Evolutionary conservation across 2,888 invertebrate species (phyloP).

Genomic region (Megaustenia siamemsis): DNA sequence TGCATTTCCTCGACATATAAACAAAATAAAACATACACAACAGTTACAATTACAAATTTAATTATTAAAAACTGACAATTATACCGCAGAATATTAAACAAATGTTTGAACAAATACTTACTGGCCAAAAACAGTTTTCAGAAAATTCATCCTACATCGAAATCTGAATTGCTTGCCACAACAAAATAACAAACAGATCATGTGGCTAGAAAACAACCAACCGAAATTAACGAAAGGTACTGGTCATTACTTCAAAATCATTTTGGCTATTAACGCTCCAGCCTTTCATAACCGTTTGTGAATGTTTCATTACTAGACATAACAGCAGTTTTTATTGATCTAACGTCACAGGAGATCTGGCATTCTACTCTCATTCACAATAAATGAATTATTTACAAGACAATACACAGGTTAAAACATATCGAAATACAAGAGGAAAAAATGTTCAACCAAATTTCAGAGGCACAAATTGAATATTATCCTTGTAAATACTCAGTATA

Average conservation of each 20-base stretch:
- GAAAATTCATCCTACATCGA: neutral
- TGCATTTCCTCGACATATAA: no score
- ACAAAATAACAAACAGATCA: neutral
- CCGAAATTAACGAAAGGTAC: neutral
- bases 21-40: no score
- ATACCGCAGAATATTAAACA: no score
- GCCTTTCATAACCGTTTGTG: no score
- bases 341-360: neutral
- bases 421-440: neutral
- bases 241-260: neutral
- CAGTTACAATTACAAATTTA: no score
- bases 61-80: no score
- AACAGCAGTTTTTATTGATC: constrained; percentile 5
- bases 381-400: constrained; percentile 7
- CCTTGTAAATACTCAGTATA: neutral
- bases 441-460: neutral
- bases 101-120: no score
- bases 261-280: no score
- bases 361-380: neutral
- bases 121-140: neutral
- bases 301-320: neutral
- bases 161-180: no score
- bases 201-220: neutral
- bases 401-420: neutral
- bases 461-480: neutral